These are phyloP conservation scores for Oostethus manadensis DNA, from an alignment of 2,113 vertebrate genomes.

Conservation along the genomic window DNA sequence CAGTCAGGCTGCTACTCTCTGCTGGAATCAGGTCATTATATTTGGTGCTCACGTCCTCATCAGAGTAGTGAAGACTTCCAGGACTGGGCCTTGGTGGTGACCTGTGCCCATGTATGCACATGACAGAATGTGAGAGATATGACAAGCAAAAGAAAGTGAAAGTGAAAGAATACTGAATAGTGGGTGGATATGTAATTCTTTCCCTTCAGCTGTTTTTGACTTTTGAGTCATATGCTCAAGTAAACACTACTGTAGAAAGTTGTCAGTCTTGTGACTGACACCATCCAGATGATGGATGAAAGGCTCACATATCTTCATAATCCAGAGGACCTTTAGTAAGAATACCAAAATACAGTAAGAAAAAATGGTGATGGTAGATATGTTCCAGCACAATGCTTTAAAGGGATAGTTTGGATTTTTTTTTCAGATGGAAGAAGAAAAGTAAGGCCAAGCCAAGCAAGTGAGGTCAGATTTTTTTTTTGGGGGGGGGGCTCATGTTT, in stretches of 20 bases:
- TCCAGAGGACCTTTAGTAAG: slow-evolving; percentile 1
- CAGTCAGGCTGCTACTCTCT: slow-evolving; percentile 95
- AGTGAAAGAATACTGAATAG: neutral
- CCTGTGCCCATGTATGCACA: slow-evolving; percentile 48
- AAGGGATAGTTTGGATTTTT: too few species aligned
- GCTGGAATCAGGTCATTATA: slow-evolving; percentile 96
- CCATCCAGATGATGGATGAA: slow-evolving; percentile 13
- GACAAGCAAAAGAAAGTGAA: slow-evolving; percentile 1
- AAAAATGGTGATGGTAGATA: neutral
- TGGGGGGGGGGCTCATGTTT: too few species aligned
- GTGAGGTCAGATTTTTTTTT: too few species aligned
- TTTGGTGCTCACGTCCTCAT: slow-evolving; percentile 92
- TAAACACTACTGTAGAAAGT: slow-evolving; percentile 7
- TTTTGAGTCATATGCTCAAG: neutral
- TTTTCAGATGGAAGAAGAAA: too few species aligned
- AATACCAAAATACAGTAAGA: slow-evolving; percentile 5
- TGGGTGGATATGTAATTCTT: slow-evolving; percentile 10
- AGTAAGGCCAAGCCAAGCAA: too few species aligned
- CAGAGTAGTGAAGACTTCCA: slow-evolving; percentile 93
- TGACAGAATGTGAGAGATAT: neutral
- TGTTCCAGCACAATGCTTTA: neutral
- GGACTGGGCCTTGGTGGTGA: slow-evolving; percentile 93
- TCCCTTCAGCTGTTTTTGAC: slow-evolving; percentile 9
- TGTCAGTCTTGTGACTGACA: slow-evolving; percentile 21
- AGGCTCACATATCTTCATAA: slow-evolving; percentile 12